These are phyloP conservation scores for Sialis fuliginosa DNA, from an alignment of 2,888 invertebrate species.

Conservation along the genomic window DNA sequence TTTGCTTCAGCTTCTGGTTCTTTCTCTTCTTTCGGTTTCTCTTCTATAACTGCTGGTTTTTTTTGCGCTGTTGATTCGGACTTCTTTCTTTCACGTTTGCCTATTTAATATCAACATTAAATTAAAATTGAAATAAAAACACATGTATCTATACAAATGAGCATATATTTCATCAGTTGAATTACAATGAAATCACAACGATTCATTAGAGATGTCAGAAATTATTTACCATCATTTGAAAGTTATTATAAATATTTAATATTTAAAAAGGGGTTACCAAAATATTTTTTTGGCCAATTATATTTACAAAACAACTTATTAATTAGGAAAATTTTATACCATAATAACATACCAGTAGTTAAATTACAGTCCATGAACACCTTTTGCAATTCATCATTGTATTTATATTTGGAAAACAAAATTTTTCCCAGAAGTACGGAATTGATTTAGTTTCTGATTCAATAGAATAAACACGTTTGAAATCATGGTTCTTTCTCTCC, in stretches of 20 bases:
- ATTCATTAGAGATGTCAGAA: slow-evolving; percentile 1
- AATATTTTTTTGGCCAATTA: slow-evolving; percentile 84
- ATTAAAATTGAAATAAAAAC: background rate
- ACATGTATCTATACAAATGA: too few species aligned
- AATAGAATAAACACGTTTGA: slow-evolving; percentile 94
- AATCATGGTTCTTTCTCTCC: slow-evolving; percentile 71
- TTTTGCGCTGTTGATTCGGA: slow-evolving; percentile 26
- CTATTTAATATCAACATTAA: background rate
- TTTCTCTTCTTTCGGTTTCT: slow-evolving; percentile 37
- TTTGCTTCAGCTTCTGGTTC: slow-evolving; percentile 51
- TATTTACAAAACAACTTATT: too few species aligned
- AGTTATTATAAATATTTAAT: too few species aligned
- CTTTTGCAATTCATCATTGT: too few species aligned
- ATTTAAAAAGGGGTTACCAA: too few species aligned
- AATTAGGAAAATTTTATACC: too few species aligned
- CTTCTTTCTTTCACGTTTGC: slow-evolving; percentile 26
- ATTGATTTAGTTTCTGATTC: slow-evolving; percentile 85
- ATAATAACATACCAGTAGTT: too few species aligned
- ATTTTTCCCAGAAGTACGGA: slow-evolving; percentile 97
- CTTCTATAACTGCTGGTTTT: slow-evolving; percentile 25
- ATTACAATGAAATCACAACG: background rate
- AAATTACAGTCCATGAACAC: too few species aligned
- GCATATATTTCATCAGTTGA: too few species aligned
- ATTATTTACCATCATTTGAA: background rate
- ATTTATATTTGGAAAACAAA: too few species aligned